Conservation (phyloP, 1,140 invertebrate genomes). For the Lordiphosa stackelbergi region DNA sequence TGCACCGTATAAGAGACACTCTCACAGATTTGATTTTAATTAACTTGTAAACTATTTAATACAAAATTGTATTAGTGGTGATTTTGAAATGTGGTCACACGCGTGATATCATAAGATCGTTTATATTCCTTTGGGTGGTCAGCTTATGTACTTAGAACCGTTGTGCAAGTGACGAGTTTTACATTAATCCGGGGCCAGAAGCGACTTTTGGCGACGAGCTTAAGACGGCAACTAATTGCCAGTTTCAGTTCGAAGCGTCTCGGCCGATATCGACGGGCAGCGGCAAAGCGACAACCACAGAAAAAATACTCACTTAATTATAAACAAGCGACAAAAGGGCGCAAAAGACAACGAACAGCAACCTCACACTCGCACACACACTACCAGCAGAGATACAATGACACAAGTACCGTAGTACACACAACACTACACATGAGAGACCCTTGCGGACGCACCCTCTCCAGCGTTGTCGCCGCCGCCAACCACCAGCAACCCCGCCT, state of each 20-base stretch:
- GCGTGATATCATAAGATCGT: constrained; percentile 16
- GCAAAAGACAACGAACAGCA: constrained; percentile 65
- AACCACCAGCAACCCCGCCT: constrained; percentile 36
- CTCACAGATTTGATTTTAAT: constrained; percentile 1
- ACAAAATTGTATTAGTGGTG: neutral
- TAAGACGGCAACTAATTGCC: constrained; percentile 76
- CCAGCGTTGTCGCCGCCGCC: constrained; percentile 6
- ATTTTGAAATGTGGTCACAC: too few relatives aligned
- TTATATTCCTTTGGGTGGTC: neutral
- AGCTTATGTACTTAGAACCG: constrained; percentile 1
- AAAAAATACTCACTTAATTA: constrained; percentile 71
- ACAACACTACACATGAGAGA: constrained; percentile 44
- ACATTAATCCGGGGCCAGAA: constrained; percentile 37
- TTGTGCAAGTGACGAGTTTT: constrained; percentile 46
- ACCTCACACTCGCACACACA: constrained; percentile 40
- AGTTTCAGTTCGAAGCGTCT: constrained; percentile 59
- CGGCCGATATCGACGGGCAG: constrained; percentile 56
- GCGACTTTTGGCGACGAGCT: constrained; percentile 75
- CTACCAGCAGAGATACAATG: constrained; percentile 39
- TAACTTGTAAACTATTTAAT: neutral
- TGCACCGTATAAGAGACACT: constrained; percentile 6
- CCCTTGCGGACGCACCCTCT: constrained; percentile 27
- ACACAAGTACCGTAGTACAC: constrained; percentile 50
- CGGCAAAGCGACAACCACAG: constrained; percentile 70
- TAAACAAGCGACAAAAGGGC: constrained; percentile 74